These are phyloP conservation scores for Patella caerulea DNA, from an alignment of 2,888 invertebrate species.

Conservation along the genomic window DNA sequence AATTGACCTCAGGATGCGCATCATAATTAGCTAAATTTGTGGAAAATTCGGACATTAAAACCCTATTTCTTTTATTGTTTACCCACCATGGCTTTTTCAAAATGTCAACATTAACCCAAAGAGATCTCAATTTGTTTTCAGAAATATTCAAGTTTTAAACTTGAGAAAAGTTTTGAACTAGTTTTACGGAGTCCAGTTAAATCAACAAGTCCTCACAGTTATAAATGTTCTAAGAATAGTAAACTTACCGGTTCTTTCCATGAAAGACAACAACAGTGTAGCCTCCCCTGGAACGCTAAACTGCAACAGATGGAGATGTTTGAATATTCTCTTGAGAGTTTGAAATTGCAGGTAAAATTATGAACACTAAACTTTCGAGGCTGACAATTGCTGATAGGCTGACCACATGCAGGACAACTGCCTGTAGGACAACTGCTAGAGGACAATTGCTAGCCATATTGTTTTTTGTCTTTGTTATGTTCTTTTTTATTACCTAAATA, in stretches of 20 bases:
- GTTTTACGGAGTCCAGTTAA: background rate
- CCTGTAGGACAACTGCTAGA: no score
- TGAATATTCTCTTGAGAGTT: slow-evolving; percentile 29
- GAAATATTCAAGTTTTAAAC: slow-evolving; percentile 11
- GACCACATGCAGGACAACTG: no score
- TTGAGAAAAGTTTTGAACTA: background rate
- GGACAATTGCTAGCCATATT: no score
- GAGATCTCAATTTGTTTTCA: background rate
- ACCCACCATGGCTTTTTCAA: slow-evolving; percentile 2
- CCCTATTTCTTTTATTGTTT: no score
- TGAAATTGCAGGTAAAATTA: background rate
- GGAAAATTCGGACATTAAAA: no score
- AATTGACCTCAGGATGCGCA: no score
- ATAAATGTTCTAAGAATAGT: slow-evolving; percentile 15
- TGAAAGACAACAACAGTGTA: slow-evolving; percentile 42
- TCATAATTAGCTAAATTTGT: no score
- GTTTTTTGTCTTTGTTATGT: no score
- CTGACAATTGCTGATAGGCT: no score
- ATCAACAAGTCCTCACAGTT: background rate
- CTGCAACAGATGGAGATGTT: slow-evolving; percentile 43
- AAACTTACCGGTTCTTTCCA: slow-evolving; percentile 51
- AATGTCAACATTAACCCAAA: background rate
- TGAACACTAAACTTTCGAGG: no score
- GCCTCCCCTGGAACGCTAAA: slow-evolving; percentile 51
- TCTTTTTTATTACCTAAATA: no score